These are phyloP conservation scores for Reticulitermes speratus DNA, from an alignment of 1,140 invertebrate species.

Conservation along the genomic window DNA sequence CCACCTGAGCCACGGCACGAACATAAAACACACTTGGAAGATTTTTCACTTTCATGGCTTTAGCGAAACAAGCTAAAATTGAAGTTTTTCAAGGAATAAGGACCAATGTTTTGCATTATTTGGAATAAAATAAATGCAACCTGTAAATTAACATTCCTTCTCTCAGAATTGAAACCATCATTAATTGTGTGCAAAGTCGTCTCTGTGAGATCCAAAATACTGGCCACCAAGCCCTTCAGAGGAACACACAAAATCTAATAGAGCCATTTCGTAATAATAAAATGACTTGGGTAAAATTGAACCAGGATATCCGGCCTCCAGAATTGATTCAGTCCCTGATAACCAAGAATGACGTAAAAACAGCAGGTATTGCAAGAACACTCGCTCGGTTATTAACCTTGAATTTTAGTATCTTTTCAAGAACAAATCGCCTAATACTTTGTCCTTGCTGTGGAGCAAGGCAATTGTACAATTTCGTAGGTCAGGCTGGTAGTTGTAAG, in stretches of 20 bases:
- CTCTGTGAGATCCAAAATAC: no score
- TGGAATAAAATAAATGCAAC: neutral
- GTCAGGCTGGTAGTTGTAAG: neutral
- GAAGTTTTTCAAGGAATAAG: neutral
- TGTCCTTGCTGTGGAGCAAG: neutral
- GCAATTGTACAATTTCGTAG: neutral
- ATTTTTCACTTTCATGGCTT: neutral
- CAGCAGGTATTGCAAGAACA: neutral
- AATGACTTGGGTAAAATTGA: neutral
- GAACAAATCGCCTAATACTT: neutral
- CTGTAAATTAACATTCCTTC: no score
- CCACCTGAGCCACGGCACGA: no score
- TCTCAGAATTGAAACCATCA: no score
- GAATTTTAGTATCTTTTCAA: neutral
- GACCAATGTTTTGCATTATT: neutral
- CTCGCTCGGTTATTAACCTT: neutral
- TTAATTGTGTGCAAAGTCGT: no score
- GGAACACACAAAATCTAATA: neutral
- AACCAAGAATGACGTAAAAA: neutral
- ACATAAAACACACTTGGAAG: neutral
- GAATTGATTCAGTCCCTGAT: neutral
- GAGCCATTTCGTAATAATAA: neutral
- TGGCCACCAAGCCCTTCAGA: no score
- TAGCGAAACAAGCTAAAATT: neutral
- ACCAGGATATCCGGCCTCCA: neutral